These are phyloP conservation scores for Telmatherina bonti DNA, from an alignment of 2,797 vertebrate genomes.

Conservation along the genomic window DNA sequence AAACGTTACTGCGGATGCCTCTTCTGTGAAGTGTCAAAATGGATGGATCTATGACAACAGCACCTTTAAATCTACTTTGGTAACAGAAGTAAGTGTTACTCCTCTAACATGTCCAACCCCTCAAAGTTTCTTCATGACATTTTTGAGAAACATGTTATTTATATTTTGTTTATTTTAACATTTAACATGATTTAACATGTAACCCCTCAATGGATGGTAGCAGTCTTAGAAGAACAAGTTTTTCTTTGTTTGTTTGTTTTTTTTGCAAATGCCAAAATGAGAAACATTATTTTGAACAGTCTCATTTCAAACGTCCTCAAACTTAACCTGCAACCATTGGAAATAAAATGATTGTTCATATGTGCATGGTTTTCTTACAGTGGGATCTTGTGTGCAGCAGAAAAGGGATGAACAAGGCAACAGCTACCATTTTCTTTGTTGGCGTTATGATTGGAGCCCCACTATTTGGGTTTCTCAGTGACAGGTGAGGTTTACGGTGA, in stretches of 20 bases:
- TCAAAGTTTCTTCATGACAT: not conserved
- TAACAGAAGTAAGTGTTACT: slow-evolving; percentile 86
- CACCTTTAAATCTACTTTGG: slow-evolving; percentile 88
- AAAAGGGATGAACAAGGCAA: slow-evolving; percentile 79
- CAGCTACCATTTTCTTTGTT: slow-evolving; percentile 80
- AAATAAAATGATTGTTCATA: not conserved
- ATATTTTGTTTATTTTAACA: not conserved
- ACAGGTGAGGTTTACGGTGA: slow-evolving; percentile 68
- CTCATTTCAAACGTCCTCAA: not conserved
- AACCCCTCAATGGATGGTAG: not conserved
- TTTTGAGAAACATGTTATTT: not conserved
- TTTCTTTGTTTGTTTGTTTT: no score
- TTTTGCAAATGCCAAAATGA: not conserved
- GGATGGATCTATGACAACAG: slow-evolving; percentile 92
- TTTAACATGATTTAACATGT: no score
- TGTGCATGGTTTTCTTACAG: slow-evolving; percentile 52
- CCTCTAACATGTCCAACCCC: not conserved
- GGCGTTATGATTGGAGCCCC: slow-evolving; percentile 84
- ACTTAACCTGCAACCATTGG: not conserved
- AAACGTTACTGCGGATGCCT: slow-evolving; percentile 44
- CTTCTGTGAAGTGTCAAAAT: slow-evolving; percentile 78
- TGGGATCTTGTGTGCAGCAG: slow-evolving; percentile 84
- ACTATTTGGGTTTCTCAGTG: slow-evolving; percentile 81
- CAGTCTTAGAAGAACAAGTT: not conserved
- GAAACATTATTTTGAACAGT: not conserved